Conservation (phyloP, 2,888 invertebrate species). For the Drosophila seclusa region DNA sequence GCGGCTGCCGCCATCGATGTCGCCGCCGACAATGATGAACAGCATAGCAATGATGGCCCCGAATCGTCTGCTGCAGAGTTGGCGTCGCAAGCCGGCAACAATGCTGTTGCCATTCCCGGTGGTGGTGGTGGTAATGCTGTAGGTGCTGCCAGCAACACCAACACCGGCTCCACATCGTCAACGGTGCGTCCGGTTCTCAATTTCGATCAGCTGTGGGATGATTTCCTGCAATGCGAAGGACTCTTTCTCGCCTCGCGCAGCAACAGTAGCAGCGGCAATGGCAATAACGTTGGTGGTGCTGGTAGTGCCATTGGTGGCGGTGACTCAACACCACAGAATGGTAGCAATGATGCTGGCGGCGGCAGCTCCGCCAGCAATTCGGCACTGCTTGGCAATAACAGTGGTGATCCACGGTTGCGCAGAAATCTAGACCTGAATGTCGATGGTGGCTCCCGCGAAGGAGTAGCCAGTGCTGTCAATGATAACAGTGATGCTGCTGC, state of each 20-base stretch:
- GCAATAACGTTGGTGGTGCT: slow-evolving; percentile 5
- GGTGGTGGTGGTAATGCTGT: slow-evolving; percentile 14
- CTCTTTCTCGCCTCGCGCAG: slow-evolving; percentile 63
- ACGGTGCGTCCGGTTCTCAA: slow-evolving; percentile 63
- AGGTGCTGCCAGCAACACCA: slow-evolving; percentile 4
- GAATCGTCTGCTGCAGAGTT: slow-evolving; percentile 2
- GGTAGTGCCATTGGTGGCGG: slow-evolving; percentile 16
- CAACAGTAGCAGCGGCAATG: slow-evolving; percentile 35
- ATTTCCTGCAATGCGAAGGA: slow-evolving; percentile 75
- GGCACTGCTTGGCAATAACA: slow-evolving; percentile 19
- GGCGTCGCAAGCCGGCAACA: background rate
- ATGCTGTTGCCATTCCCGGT: background rate
- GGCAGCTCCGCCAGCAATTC: slow-evolving; percentile 10
- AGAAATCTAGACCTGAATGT: slow-evolving; percentile 35
- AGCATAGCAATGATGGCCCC: slow-evolving; percentile 10
- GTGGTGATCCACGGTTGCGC: slow-evolving; percentile 58
- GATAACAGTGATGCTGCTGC: slow-evolving; percentile 61
- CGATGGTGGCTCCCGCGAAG: slow-evolving; percentile 1
- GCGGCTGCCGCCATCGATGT: slow-evolving; percentile 2
- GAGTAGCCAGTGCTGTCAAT: slow-evolving; percentile 21
- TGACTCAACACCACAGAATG: slow-evolving; percentile 34
- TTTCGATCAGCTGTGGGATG: slow-evolving; percentile 77
- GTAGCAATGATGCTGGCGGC: background rate
- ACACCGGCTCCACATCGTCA: background rate
- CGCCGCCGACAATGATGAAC: slow-evolving; percentile 1